Evolutionary conservation across 2,113 vertebrate species (phyloP).

Genomic region (Talpa occidentalis): DNA sequence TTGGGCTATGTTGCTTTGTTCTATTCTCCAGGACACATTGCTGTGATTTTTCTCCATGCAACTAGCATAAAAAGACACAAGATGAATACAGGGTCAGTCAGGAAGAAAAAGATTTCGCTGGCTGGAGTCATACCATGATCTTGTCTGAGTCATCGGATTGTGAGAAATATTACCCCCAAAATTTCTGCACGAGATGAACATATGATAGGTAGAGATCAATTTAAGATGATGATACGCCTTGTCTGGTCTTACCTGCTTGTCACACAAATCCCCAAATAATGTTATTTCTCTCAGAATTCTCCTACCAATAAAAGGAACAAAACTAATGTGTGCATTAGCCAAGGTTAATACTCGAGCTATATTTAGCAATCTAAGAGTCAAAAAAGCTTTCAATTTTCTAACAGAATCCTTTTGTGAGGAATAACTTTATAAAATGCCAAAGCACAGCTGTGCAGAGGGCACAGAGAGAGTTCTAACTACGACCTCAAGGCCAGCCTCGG

Average conservation of each 20-base stretch:
- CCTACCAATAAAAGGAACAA: not conserved
- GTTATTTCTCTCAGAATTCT: constrained; percentile 16
- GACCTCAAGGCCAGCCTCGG: not conserved
- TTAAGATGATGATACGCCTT: constrained; percentile 18
- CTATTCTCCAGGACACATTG: not conserved
- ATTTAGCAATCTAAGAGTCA: not conserved
- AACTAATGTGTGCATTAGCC: not conserved
- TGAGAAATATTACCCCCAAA: not conserved
- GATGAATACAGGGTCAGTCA: constrained; percentile 4
- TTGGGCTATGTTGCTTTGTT: not conserved
- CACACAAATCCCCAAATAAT: not conserved
- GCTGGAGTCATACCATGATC: not conserved
- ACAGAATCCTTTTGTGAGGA: constrained; percentile 32
- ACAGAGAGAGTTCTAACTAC: not conserved
- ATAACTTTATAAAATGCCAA: constrained; percentile 43
- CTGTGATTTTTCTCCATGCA: not conserved
- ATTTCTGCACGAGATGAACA: not conserved
- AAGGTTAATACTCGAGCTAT: constrained; percentile 55
- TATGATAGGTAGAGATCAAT: not conserved
- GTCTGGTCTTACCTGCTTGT: not conserved
- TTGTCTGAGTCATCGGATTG: constrained; percentile 44
- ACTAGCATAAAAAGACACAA: constrained; percentile 7
- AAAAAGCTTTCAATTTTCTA: constrained; percentile 33
- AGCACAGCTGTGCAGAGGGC: not conserved
- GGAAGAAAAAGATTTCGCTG: not conserved